Conservation (phyloP, 2,797 vertebrate genomes). For the Vultur gryphus region DNA sequence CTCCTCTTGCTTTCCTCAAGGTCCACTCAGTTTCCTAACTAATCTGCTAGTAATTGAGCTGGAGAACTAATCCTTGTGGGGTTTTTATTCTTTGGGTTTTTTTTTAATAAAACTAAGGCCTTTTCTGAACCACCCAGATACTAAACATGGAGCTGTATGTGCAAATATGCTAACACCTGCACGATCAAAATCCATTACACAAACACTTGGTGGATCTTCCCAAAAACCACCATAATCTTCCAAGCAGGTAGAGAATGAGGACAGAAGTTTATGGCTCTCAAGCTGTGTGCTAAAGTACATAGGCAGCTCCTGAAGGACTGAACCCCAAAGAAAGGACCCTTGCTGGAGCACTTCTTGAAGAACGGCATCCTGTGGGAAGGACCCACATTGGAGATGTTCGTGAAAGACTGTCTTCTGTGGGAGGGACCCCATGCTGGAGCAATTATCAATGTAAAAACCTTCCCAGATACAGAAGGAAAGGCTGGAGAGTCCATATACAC, state of each 20-base stretch:
- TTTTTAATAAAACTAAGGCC: background rate
- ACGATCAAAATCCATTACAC: background rate
- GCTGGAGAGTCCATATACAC: background rate
- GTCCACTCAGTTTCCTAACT: background rate
- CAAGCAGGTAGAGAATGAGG: background rate
- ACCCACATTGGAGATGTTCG: rapidly evolving
- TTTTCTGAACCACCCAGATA: background rate
- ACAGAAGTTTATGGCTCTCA: background rate
- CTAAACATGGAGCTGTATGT: background rate
- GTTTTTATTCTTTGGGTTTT: background rate
- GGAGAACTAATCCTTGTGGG: background rate
- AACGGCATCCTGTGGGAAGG: background rate
- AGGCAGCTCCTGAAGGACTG: background rate
- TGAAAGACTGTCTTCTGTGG: background rate
- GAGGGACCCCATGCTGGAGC: background rate
- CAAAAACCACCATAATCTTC: background rate
- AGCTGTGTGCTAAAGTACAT: background rate
- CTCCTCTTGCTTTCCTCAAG: background rate
- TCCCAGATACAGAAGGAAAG: background rate
- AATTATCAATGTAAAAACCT: background rate
- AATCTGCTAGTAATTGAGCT: background rate
- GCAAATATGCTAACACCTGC: background rate
- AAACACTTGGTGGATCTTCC: background rate
- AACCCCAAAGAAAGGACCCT: rapidly evolving
- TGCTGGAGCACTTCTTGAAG: background rate